Evolutionary conservation across 2,888 invertebrate species (phyloP).

Genomic region (Mythimna lalbum): DNA sequence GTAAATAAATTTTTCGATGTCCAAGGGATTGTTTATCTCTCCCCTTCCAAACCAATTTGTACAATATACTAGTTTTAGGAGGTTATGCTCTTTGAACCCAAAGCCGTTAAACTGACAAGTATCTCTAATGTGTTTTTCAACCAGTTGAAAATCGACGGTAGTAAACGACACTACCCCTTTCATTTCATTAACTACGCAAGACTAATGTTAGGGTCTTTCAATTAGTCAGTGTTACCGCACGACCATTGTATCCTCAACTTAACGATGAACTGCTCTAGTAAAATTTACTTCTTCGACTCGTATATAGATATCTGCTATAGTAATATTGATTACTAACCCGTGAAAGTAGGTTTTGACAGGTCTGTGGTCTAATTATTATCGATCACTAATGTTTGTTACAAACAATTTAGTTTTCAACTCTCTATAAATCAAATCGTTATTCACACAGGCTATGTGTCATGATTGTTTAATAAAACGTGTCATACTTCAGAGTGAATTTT

Average conservation of each 20-base stretch:
- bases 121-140: constrained; percentile 8
- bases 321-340: constrained; percentile 18
- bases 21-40: not conserved
- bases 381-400: not conserved
- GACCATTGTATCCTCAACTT: constrained; percentile 50
- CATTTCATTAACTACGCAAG: constrained; percentile 57
- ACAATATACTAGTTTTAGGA: too few species aligned
- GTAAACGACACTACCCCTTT: constrained; percentile 59
- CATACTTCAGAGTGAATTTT: not conserved
- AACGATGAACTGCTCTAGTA: constrained; percentile 43
- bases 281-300: constrained; percentile 36
- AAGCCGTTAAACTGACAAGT: constrained; percentile 5
- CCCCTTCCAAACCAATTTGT: not conserved
- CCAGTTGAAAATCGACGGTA: constrained; percentile 45
- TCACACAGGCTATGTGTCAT: too few species aligned
- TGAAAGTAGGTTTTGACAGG: not conserved
- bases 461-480: too few species aligned
- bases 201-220: constrained; percentile 57
- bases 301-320: not conserved
- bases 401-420: not conserved
- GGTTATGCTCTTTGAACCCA: not conserved
- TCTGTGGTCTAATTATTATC: not conserved
- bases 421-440: not conserved
- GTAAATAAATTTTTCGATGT: too few species aligned
- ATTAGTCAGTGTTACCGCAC: constrained; percentile 62